Evolutionary conservation across 2,797 vertebrate species (phyloP).

Genomic region (Ptychobarbus kaznakovi): DNA sequence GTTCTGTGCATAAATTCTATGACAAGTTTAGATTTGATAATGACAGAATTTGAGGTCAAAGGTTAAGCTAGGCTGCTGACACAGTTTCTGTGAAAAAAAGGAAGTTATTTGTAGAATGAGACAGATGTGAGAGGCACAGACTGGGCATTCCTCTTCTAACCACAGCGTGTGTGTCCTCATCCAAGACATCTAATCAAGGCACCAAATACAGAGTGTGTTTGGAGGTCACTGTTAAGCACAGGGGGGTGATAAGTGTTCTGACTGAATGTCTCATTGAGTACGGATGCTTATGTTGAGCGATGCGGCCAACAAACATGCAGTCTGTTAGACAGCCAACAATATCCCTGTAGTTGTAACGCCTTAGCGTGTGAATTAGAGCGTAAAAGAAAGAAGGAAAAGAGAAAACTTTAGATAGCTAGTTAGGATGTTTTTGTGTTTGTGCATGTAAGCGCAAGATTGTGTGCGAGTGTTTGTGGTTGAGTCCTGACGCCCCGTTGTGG

Average conservation of each 20-base stretch:
- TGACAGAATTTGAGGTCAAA: background rate
- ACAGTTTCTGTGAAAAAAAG: background rate
- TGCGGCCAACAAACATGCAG: slow-evolving; percentile 26
- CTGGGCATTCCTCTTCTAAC: slow-evolving; percentile 65
- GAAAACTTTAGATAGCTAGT: slow-evolving; percentile 21
- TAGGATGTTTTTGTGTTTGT: slow-evolving; percentile 48
- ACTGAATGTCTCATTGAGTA: slow-evolving; percentile 9
- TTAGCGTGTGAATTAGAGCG: slow-evolving; percentile 22
- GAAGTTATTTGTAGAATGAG: slow-evolving; percentile 36
- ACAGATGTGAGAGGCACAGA: slow-evolving; percentile 53
- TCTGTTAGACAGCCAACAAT: slow-evolving; percentile 18
- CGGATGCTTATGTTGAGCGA: slow-evolving; percentile 31
- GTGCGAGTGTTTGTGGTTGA: slow-evolving; percentile 45
- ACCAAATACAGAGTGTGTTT: slow-evolving; percentile 37
- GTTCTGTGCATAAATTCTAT: background rate
- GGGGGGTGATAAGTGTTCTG: slow-evolving; percentile 20
- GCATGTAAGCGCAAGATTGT: slow-evolving; percentile 28
- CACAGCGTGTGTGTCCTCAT: slow-evolving; percentile 65
- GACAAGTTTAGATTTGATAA: background rate
- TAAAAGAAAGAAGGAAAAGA: slow-evolving; percentile 9
- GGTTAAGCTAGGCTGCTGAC: slow-evolving; percentile 12
- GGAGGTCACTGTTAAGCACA: slow-evolving; percentile 29
- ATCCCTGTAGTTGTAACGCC: slow-evolving; percentile 3
- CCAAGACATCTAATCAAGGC: slow-evolving; percentile 59
- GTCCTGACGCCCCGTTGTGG: slow-evolving; percentile 68